Evolutionary conservation across 2,888 invertebrate species (phyloP).

Genomic region (Argyra leucocephala): DNA sequence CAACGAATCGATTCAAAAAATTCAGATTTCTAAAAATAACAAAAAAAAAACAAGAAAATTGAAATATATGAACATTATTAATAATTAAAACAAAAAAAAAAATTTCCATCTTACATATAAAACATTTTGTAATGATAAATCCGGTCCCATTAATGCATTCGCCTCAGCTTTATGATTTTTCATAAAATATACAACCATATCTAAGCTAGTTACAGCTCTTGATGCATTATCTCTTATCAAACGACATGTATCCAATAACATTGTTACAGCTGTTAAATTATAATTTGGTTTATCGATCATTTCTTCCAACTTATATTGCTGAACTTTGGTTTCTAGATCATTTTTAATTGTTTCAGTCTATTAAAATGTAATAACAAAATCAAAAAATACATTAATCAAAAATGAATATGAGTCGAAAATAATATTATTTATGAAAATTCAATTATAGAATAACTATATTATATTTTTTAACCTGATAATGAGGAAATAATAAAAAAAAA

Average conservation of each 20-base stretch:
- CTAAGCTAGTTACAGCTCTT: slow-evolving; percentile 51
- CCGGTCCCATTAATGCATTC: slow-evolving; percentile 27
- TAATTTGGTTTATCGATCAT: slow-evolving; percentile 67
- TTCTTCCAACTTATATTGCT: slow-evolving; percentile 60
- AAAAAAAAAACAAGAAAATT: neutral
- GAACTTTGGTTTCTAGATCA: slow-evolving; percentile 61
- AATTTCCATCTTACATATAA: slow-evolving; percentile 33
- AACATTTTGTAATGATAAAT: slow-evolving; percentile 40
- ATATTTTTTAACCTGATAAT: too few relatives aligned
- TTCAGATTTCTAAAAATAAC: slow-evolving; percentile 34
- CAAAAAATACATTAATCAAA: too few relatives aligned
- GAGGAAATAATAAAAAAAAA: too few relatives aligned
- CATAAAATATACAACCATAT: slow-evolving; percentile 44
- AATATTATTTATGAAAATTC: too few relatives aligned
- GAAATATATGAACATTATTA: neutral
- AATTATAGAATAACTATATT: too few relatives aligned
- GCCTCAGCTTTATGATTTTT: slow-evolving; percentile 38
- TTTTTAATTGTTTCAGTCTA: slow-evolving; percentile 68
- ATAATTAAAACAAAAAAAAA: neutral
- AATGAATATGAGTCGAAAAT: too few relatives aligned
- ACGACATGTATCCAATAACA: slow-evolving; percentile 58
- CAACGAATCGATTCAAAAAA: slow-evolving; percentile 43
- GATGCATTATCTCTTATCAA: slow-evolving; percentile 64
- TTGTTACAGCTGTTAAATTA: slow-evolving; percentile 66
- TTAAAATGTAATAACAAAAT: too few relatives aligned